Base-by-base conservation (phyloP, 2,888 invertebrate species). In the Heliconius hortense region DNA sequence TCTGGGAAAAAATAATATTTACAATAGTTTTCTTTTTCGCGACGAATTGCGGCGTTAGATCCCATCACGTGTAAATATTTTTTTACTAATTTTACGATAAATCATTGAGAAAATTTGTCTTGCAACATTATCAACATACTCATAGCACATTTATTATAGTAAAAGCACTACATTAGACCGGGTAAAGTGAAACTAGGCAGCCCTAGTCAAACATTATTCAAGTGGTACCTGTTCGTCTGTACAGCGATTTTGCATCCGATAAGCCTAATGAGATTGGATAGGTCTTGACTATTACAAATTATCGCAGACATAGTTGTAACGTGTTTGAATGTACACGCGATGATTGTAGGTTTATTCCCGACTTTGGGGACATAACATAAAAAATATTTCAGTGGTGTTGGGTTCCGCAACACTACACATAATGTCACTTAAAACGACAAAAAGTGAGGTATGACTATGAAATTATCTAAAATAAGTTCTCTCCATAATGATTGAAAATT, bases 181-280 rank as follows among this genome's bases (percentile, higher is more conserved):
- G 39, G 24, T 39, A 66, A 66, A 66, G n/a, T 24, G n/a, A 26
- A 60, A 39, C 24, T 10, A 13, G 59, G 24, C 71, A 71, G 28
- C 71, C 71, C 71, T 71, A 62, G 24, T 73, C 73, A 28, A 66
- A 73, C 73, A 73, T 66, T 35, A 64, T 35, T 73, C 53, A 66
- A 73, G 48, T 78, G 73, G 75, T 77, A 77, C 76, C 75, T 77
- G 78, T 75, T 73, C 73, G 68, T 77, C 74, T 63, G 75, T 66
- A 62, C 59, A 71, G 43, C 71, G 72, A 77, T 77, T 75, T 75
- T 67, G 75, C 78, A 75, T 77, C 73, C 66, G 78, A 78, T 77
- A 78, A 76, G 74, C 68, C 63, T 78, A 79, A 79, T 77, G 79
- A 78, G 79, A 76, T 78, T 72, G 67, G 78, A 78, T 77, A 72